Base-by-base conservation (phyloP, 2,888 invertebrate genomes). In the Teleiodes luculella region DNA sequence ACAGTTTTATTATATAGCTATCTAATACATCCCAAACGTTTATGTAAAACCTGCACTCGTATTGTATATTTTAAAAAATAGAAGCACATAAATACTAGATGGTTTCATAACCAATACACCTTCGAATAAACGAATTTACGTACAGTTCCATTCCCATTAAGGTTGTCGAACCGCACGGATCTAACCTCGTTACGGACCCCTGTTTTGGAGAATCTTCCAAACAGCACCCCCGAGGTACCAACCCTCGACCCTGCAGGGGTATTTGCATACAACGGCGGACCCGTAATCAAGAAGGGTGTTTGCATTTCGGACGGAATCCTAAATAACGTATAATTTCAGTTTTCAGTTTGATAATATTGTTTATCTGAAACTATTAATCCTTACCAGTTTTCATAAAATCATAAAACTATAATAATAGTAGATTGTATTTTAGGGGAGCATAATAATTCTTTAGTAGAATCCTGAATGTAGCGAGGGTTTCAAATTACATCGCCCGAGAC, bases 171-270 rank as follows among this genome's bases (percentile, higher is more conserved):
- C 39, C 33, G n/a, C 33, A 33, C 39, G 35, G 11, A n/a, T 53
- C 66, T 77, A 75, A 75, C 69, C 64, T 70, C 66, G 68, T 75
- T 71, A 76, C 67, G 60, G 63, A 64, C 64, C 71, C 66, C 71
- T 72, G 72, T 80, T 78, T 80, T 67, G 70, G 71, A 70, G 74
- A 78, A 80, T 79, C 80, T 80, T 68, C 67, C 66, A 68, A 76
- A 80, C 72, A 74, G 68, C 70, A 63, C 80, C 74, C 78, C 61
- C 41, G 72, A 68, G 77, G 72, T 61, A 62, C n/a, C n/a, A n/a
- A n/a, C 66, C 67, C 62, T 61, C 68, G 60, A 58, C 66, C 69
- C 60, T 57, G 58, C 61, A 65, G 59, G 59, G 65, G 48, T 76
- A 79, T 80, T 79, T 80, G 73, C 76, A 80, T 80, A 72, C 69